phyloP scores from a whole-genome alignment of 2,888 invertebrate species.

The Diarsia brunnea region DNA sequence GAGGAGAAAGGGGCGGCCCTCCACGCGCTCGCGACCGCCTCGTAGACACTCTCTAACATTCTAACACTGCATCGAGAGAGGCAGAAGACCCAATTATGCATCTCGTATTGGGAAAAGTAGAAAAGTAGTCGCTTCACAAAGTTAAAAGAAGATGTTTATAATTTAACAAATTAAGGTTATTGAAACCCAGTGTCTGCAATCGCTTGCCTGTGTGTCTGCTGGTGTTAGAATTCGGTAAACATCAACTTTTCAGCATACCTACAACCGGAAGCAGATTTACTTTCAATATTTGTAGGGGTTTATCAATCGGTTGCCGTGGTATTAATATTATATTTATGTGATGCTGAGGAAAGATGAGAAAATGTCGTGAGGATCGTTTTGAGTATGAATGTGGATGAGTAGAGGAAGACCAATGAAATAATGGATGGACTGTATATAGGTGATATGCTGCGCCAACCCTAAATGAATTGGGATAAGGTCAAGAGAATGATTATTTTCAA shows the following conservation, averaged over 20 bases:
- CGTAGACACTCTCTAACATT: slow-evolving; percentile 43
- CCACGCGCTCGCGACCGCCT: slow-evolving; percentile 73
- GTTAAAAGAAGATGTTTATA: neutral
- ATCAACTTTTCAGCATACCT: neutral
- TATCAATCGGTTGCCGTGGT: too few species aligned
- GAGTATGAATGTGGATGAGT: too few species aligned
- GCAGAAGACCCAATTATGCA: slow-evolving; percentile 17
- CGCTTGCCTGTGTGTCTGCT: neutral
- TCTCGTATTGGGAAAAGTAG: neutral
- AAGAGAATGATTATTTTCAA: too few species aligned
- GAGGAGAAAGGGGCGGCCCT: slow-evolving; percentile 85
- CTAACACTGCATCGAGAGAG: neutral
- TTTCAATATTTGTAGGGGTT: neutral
- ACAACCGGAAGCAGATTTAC: neutral
- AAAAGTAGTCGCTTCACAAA: too few species aligned
- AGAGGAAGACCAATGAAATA: too few species aligned
- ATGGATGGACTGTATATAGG: too few species aligned
- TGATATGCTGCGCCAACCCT: too few species aligned
- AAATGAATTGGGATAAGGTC: too few species aligned
- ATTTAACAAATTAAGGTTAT: neutral
- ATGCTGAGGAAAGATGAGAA: too few species aligned
- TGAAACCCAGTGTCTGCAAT: neutral
- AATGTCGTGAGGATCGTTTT: too few species aligned
- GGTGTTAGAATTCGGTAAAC: neutral
- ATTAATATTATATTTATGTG: too few species aligned